Conservation (phyloP, 1,140 invertebrate species). For the Hylaeus volcanicus region DNA sequence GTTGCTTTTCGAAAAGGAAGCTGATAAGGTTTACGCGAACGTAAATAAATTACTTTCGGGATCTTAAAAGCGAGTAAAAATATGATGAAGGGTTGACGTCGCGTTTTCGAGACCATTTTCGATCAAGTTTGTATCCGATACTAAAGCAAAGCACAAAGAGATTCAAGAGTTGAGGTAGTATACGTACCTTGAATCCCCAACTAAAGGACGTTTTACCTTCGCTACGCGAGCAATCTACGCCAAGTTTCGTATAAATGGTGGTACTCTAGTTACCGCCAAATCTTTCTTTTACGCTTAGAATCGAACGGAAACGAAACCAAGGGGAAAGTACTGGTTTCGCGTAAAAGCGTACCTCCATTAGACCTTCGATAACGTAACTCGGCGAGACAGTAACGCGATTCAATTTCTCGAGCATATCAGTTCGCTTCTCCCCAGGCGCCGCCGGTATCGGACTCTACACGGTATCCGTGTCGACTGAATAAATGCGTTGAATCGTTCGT, state of each 20-base stretch:
- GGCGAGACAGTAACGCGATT: conserved; percentile 15
- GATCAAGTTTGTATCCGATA: conserved; percentile 7
- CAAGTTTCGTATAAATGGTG: not conserved
- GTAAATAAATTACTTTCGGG: too few species aligned
- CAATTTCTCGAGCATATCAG: not conserved
- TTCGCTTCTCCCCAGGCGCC: too few species aligned
- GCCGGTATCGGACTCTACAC: not conserved
- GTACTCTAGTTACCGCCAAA: conserved; percentile 7
- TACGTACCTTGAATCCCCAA: not conserved
- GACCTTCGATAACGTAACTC: not conserved
- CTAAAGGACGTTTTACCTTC: not conserved
- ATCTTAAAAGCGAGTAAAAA: not conserved
- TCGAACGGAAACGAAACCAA: not conserved
- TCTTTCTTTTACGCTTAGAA: conserved; percentile 28
- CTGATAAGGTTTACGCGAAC: not conserved
- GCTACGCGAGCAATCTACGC: not conserved
- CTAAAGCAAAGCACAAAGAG: not conserved
- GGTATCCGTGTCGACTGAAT: not conserved
- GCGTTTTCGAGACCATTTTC: not conserved
- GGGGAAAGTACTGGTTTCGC: not conserved
- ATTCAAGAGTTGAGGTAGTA: conserved; percentile 10
- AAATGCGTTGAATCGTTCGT: not conserved
- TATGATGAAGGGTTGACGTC: not conserved
- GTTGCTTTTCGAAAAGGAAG: not conserved
- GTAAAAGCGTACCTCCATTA: conserved; percentile 41